These are phyloP conservation scores for Nyctibius grandis DNA, from an alignment of 2,797 vertebrate genomes.

Conservation along the genomic window DNA sequence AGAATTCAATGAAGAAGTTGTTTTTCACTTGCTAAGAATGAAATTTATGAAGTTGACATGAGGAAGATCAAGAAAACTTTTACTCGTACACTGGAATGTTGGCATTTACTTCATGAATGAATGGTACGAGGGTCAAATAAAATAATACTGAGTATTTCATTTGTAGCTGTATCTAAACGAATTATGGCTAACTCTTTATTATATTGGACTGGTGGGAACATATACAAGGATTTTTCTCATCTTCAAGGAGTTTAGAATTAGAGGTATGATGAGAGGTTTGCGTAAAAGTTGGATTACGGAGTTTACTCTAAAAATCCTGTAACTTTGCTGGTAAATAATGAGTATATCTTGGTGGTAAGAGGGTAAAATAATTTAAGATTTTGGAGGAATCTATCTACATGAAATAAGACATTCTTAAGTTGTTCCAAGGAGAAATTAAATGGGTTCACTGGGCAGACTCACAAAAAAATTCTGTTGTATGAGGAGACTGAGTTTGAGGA, in stretches of 20 bases:
- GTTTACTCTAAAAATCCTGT: neutral
- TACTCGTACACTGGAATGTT: neutral
- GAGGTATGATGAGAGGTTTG: neutral
- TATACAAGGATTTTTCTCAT: neutral
- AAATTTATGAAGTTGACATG: neutral
- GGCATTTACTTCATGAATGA: neutral
- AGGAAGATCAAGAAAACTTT: neutral
- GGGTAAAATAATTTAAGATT: neutral
- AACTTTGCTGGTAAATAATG: neutral
- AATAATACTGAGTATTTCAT: neutral
- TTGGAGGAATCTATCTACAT: neutral
- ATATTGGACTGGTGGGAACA: neutral
- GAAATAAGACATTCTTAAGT: neutral
- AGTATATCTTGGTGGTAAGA: neutral
- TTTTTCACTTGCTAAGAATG: neutral
- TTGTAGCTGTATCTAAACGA: neutral
- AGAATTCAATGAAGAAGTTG: neutral
- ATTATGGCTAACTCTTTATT: neutral
- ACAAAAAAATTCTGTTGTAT: neutral
- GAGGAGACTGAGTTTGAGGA: neutral
- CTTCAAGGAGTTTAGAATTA: neutral
- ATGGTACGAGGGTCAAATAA: neutral
- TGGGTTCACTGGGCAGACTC: neutral
- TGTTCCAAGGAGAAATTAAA: neutral
- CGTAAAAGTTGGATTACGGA: neutral